phyloP scores from a whole-genome alignment of 2,888 invertebrate species.

The Zaprionus obscuricornis region DNA sequence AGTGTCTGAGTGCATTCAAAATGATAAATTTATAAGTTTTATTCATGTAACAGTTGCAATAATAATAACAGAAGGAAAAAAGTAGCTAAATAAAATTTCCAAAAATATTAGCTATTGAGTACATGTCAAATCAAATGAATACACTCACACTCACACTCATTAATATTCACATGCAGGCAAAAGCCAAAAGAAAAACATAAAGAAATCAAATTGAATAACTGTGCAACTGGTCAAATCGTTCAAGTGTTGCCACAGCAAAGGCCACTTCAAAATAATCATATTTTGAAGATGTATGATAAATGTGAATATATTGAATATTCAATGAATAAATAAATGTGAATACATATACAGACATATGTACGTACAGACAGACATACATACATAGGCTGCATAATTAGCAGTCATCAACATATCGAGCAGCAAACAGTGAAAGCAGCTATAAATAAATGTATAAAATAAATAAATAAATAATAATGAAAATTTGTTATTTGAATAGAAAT shows the following conservation, averaged over 20 bases:
- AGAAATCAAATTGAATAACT: slow-evolving; percentile 16
- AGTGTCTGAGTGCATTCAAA: no score
- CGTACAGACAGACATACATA: no score
- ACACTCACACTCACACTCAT: slow-evolving; percentile 28
- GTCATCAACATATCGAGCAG: slow-evolving; percentile 42
- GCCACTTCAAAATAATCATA: slow-evolving; percentile 51
- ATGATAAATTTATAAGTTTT: no score
- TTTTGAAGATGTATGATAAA: slow-evolving; percentile 56
- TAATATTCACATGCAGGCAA: no score
- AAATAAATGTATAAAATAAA: slow-evolving; percentile 35
- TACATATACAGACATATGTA: no score
- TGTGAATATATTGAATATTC: slow-evolving; percentile 26
- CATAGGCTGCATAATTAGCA: slow-evolving; percentile 71
- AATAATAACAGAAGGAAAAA: slow-evolving; percentile 1
- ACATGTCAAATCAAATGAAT: slow-evolving; percentile 34
- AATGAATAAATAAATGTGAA: slow-evolving; percentile 32
- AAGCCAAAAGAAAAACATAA: no score
- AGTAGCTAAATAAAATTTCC: slow-evolving; percentile 39
- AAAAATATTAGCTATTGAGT: no score
- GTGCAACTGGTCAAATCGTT: slow-evolving; percentile 26
- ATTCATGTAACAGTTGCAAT: no score
- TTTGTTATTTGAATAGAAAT: no score
- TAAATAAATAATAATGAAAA: background rate
- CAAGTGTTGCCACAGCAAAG: no score
- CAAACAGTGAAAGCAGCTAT: slow-evolving; percentile 61